Percentiles rank a stretch among this genome's conserved stretches.
Conservation (phyloP, 2,113 vertebrate species). For the Thamnaconus septentrionalis region DNA sequence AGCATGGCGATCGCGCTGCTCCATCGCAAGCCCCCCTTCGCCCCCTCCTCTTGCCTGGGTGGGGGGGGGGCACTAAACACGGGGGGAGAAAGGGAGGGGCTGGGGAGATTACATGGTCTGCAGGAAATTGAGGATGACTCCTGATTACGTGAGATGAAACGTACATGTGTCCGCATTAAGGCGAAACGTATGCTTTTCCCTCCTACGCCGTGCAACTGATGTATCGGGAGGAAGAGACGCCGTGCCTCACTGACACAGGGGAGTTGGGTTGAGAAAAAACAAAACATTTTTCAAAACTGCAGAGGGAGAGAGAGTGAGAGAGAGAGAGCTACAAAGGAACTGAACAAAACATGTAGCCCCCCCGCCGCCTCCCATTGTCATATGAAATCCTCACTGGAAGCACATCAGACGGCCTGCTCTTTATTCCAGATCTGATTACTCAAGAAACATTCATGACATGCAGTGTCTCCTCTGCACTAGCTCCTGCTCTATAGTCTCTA, state of each 20-base stretch:
- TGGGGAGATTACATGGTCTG: background rate
- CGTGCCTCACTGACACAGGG: constrained; percentile 6
- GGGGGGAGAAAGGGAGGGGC: background rate
- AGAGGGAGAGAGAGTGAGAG: background rate
- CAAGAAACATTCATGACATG: background rate
- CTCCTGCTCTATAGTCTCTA: background rate
- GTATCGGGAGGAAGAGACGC: background rate
- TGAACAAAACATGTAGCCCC: constrained; percentile 15
- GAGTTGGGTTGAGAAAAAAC: constrained; percentile 21
- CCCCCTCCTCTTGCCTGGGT: too few species aligned
- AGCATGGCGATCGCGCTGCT: constrained; percentile 67
- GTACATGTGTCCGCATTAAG: constrained; percentile 20
- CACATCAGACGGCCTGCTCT: constrained; percentile 10
- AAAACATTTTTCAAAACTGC: constrained; percentile 16
- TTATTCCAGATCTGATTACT: background rate
- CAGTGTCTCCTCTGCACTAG: background rate
- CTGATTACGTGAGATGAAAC: constrained; percentile 15
- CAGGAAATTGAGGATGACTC: constrained; percentile 28
- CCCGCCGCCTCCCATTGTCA: constrained; percentile 1
- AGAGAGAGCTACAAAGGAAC: constrained; percentile 17
- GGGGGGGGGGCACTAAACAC: background rate
- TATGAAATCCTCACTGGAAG: constrained; percentile 9
- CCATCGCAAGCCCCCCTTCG: constrained; percentile 48
- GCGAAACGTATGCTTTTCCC: constrained; percentile 1
- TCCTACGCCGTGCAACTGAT: background rate